Evolutionary conservation across 2,888 invertebrate species (phyloP).

Genomic region (Coelogynopora nodosa): DNA sequence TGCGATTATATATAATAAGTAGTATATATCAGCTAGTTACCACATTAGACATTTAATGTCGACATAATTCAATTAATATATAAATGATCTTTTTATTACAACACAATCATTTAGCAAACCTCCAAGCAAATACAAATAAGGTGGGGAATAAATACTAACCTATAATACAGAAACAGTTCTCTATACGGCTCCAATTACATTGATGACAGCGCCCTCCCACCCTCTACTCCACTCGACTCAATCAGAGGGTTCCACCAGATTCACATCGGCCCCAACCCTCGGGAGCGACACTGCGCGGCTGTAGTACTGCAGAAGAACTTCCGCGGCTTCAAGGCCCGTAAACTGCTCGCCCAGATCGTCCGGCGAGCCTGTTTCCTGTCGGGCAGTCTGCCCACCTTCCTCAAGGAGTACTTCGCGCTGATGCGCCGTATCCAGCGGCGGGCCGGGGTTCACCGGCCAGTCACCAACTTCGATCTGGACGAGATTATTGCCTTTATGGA

Average conservation of each 20-base stretch:
- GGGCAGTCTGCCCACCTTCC: conserved; percentile 51
- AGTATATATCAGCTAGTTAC: too few species aligned
- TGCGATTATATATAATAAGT: too few species aligned
- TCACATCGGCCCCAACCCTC: conserved; percentile 32
- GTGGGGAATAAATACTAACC: too few species aligned
- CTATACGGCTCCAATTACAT: too few species aligned
- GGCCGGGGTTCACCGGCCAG: conserved; percentile 53
- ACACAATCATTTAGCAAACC: neutral
- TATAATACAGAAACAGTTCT: too few species aligned
- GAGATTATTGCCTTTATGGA: conserved; percentile 57
- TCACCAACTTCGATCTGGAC: conserved; percentile 52
- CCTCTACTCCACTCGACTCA: too few species aligned
- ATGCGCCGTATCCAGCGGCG: conserved; percentile 53
- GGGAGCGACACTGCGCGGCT: conserved; percentile 51
- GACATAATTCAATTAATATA: too few species aligned
- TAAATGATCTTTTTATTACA: too few species aligned
- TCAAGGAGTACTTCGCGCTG: conserved; percentile 55
- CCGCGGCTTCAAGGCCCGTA: conserved; percentile 55
- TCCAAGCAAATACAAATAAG: too few species aligned
- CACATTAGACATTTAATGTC: too few species aligned
- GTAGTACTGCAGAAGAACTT: conserved; percentile 55
- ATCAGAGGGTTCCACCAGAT: conserved; percentile 43
- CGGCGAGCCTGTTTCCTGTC: conserved; percentile 51
- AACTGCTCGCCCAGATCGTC: conserved; percentile 52
- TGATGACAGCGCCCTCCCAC: too few species aligned